Base-by-base conservation (phyloP, 2,888 invertebrate genomes). In the Leptura quadrifasciata region DNA sequence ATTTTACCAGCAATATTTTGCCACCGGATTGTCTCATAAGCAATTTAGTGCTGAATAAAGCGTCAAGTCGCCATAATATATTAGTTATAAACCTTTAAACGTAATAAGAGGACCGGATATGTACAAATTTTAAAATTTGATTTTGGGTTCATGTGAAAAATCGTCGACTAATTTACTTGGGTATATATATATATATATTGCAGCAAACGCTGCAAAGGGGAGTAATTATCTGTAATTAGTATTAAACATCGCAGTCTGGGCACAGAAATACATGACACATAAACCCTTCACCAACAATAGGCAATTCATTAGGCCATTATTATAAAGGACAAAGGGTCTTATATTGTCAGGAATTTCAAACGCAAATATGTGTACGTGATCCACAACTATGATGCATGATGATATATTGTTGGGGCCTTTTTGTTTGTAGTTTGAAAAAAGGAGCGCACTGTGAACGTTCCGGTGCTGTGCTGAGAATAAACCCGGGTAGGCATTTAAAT, bases 271-370 rank as follows among this genome's bases (percentile, higher is more conserved):
- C 60, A 61, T 35, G 57, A 60, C 65, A 39, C 60, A 67, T 47
- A 67, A 58, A 67, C 58, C 65, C 67, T 61, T 47, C 67, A 35
- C 10, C 54, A 54, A 73, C 73, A 73, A 73, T 73, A 21, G 47
- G 57, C n/a, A 52, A 73, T 73, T 73, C 67, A 67, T 67, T 55
- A 65, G 58, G 24, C 58, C 65, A 58, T 73, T 67, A 73, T 67
- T 73, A 52, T 73, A 55, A 67, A 31, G 73, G 61, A 73, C 73
- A 73, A 73, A 73, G 67, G 63, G 61, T 57, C 73, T 72, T 68
- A 54, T 61, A 55, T 52, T 57, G 73, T 58, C 65, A 55, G 73
- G 60, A 73, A 60, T 73, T 58, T 67, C 65, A 58, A 35, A 69
- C 69, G 20, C 47, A 52, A 52, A 72, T 72, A 72, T 63, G 54